Base-by-base conservation (phyloP, 2,113 vertebrate species). In the Datnioides undecimradiatus region DNA sequence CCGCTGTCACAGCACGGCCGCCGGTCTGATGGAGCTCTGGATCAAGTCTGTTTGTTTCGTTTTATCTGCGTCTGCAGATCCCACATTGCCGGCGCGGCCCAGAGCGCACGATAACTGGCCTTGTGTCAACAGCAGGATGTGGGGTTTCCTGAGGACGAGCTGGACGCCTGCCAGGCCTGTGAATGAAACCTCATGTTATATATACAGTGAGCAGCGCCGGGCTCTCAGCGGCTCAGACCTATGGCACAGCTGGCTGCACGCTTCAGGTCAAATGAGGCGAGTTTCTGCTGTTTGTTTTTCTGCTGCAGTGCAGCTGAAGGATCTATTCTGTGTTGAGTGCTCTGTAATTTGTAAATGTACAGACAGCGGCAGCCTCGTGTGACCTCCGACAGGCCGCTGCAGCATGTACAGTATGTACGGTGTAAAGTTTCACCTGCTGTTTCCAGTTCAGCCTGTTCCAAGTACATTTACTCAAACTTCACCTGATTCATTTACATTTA, bases 81-180 rank as follows among this genome's bases (percentile, higher is more conserved):
- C 54, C 43, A 25, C 34, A 16, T 1, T n/a, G 59, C 12, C 5
- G 0, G 38, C 2, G 5, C 16, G 9, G 27, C 54, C 60, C 70
- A 65, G 31, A 25, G 59, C 13, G 13, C 57, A 38, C 40, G 12
- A 51, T 51, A 29, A 25, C 45, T 9, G 23, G 49, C 54, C 48
- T 38, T 8, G 5, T 52, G 80, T 81, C 73, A 64, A 21, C 59
- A 75, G 65, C 76, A 67, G 80, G 60, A 80, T 67, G 66, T 31
- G 38, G 3, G 73, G 63, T 73, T 81, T 74, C 60, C 79, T 68
- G 69, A 84, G 82, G 78, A 81, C 69, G 27, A 17, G 3, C 51
- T 78, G 82, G 83, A 62, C 7, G 29, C 1, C 33, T 12, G 74
- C 85, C 85, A 84, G 58, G 0, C 54, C 73, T 52, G 46, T 41